phyloP scores from a whole-genome alignment of 2,888 invertebrate species.

The Drosophila ustulata region DNA sequence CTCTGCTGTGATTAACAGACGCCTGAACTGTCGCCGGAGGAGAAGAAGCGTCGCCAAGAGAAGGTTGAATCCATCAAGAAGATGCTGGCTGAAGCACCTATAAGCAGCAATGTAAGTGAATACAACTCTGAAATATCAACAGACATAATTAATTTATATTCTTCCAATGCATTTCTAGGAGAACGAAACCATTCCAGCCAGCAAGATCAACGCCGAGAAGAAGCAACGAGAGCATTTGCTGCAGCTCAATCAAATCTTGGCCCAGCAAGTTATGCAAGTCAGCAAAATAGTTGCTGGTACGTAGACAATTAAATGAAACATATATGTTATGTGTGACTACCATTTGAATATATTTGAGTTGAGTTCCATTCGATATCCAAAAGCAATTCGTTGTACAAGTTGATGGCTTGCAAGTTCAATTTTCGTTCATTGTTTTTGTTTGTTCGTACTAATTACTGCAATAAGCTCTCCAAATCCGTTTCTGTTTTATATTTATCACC shows the following conservation, averaged over 20 bases:
- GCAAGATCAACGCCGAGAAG: conserved; percentile 93
- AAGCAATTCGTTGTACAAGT: conserved; percentile 29
- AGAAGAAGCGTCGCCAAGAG: conserved; percentile 92
- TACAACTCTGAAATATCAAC: background rate
- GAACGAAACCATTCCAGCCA: conserved; percentile 86
- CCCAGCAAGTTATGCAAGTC: conserved; percentile 97
- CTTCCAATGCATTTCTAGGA: conserved; percentile 53
- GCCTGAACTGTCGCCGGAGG: conserved; percentile 93
- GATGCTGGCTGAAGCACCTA: conserved; percentile 91
- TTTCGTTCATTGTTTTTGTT: conserved; percentile 67
- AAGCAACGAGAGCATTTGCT: conserved; percentile 94
- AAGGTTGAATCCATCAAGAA: conserved; percentile 96
- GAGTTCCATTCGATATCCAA: conserved; percentile 57
- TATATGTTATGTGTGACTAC: background rate
- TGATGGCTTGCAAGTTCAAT: conserved; percentile 65
- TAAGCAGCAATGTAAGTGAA: conserved; percentile 83
- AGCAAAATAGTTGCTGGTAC: conserved; percentile 98
- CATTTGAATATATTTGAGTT: conserved; percentile 38
- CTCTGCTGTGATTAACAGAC: conserved; percentile 86
- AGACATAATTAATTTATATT: background rate
- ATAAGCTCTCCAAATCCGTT: conserved; percentile 46
- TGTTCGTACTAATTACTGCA: conserved; percentile 60
- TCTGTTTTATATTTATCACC: conserved; percentile 23
- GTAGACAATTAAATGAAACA: conserved; percentile 67
- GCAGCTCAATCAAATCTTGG: conserved; percentile 95